Conservation (phyloP, 2,888 invertebrate genomes). For the Chymomyza fuscimana region DNA sequence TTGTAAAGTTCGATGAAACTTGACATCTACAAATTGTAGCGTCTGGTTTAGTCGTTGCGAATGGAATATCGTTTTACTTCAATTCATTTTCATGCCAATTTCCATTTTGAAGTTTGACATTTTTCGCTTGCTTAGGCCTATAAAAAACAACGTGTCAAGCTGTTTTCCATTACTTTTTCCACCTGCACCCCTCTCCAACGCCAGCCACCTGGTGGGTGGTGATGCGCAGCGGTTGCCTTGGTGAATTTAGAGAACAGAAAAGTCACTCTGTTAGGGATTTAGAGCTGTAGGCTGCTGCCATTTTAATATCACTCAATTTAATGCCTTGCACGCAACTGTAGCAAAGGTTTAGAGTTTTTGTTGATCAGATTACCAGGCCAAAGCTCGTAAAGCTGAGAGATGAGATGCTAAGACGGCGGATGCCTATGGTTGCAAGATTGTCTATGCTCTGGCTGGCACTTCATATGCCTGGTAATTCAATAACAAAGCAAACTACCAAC, state of each 20-base stretch:
- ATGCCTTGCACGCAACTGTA: conserved; percentile 18
- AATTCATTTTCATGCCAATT: conserved; percentile 16
- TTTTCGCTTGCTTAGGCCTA: conserved; percentile 9
- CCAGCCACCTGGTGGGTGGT: conserved; percentile 11
- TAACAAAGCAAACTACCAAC: conserved; percentile 46
- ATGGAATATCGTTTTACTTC: conserved; percentile 3
- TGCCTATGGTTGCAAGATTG: not conserved
- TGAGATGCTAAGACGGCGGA: not conserved
- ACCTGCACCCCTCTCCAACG: not conserved
- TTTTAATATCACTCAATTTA: conserved; percentile 30
- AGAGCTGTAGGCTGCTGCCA: not conserved
- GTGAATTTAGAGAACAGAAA: not conserved
- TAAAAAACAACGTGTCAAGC: conserved; percentile 1
- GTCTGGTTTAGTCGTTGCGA: not conserved
- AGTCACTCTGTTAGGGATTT: not conserved
- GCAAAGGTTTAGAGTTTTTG: conserved; percentile 18
- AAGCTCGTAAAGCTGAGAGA: not conserved
- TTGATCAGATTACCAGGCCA: conserved; percentile 26
- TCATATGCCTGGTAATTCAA: conserved; percentile 47
- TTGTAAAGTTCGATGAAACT: not conserved
- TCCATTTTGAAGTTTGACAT: conserved; percentile 21
- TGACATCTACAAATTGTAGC: not conserved
- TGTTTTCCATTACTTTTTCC: not conserved
- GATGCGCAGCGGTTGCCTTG: conserved; percentile 5
- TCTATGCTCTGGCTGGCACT: not conserved